A percentile compares a stretch with the other conserved stretches of the same genome.
phyloP scores from a whole-genome alignment of 1,140 invertebrate genomes.

The Pseudomyrmex gracilis region DNA sequence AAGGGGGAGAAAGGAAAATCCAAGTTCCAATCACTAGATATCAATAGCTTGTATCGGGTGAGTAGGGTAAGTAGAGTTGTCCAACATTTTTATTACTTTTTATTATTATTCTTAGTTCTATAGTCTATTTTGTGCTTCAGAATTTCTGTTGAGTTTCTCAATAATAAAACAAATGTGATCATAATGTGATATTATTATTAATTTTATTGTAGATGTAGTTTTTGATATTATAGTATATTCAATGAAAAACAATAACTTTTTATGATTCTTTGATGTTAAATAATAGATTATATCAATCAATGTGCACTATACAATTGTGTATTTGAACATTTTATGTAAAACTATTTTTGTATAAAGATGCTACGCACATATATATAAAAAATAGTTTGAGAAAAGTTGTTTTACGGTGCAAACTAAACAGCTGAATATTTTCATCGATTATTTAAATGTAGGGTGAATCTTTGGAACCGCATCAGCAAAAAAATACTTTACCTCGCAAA shows the following conservation, averaged over 20 bases:
- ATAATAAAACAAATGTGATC: no score
- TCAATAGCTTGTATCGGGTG: conserved; percentile 98
- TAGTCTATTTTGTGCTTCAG: background rate
- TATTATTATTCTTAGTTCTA: background rate
- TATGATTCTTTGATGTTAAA: no score
- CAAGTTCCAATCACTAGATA: conserved; percentile 98
- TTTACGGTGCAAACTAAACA: background rate
- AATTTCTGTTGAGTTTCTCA: background rate
- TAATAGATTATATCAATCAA: no score
- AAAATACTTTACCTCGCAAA: conserved; percentile 95
- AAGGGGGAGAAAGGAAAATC: conserved; percentile 97
- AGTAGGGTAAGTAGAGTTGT: conserved; percentile 89
- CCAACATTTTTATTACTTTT: conserved; percentile 50
- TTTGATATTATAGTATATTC: background rate
- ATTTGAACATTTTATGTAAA: background rate
- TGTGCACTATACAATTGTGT: no score
- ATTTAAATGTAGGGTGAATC: conserved; percentile 90
- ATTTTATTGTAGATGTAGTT: background rate
- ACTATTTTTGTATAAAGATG: background rate
- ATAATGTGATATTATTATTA: background rate
- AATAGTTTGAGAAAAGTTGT: background rate
- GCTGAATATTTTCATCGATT: background rate
- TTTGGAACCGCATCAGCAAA: conserved; percentile 93
- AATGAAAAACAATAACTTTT: no score
- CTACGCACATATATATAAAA: background rate